Conservation (phyloP, 2,888 invertebrate species). For the Dexiosoma caninum region DNA sequence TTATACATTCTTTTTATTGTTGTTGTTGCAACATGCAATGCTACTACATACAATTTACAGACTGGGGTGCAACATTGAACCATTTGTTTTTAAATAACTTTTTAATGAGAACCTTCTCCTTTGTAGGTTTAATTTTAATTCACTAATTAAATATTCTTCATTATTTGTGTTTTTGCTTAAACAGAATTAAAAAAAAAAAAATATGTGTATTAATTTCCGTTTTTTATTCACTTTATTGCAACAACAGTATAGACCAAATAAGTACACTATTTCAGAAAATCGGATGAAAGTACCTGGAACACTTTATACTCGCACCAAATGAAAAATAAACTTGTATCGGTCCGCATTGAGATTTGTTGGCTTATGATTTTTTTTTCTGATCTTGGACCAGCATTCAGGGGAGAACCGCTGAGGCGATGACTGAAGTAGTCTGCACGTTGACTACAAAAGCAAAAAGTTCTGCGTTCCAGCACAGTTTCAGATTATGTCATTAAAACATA, state of each 20-base stretch:
- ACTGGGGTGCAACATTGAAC: constrained; percentile 50
- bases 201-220: constrained; percentile 22
- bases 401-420: too few relatives aligned
- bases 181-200: too few relatives aligned
- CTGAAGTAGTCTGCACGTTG: too few relatives aligned
- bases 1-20: neutral
- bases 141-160: constrained; percentile 53
- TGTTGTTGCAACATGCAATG: constrained; percentile 36
- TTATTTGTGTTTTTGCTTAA: constrained; percentile 21
- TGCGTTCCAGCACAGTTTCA: too few relatives aligned
- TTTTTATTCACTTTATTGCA: constrained; percentile 17
- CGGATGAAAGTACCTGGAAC: too few relatives aligned
- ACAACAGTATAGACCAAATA: constrained; percentile 31
- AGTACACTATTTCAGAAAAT: neutral
- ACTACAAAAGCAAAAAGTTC: too few relatives aligned
- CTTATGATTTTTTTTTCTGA: too few relatives aligned
- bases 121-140: constrained; percentile 38
- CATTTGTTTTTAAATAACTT: constrained; percentile 32
- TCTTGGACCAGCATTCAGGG: too few relatives aligned
- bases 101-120: constrained; percentile 48
- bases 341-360: too few relatives aligned
- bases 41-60: constrained; percentile 14
- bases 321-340: too few relatives aligned
- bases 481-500: too few relatives aligned
- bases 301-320: too few relatives aligned